Conservation (phyloP, 1,140 invertebrate genomes). For the Achatina immaculata region DNA sequence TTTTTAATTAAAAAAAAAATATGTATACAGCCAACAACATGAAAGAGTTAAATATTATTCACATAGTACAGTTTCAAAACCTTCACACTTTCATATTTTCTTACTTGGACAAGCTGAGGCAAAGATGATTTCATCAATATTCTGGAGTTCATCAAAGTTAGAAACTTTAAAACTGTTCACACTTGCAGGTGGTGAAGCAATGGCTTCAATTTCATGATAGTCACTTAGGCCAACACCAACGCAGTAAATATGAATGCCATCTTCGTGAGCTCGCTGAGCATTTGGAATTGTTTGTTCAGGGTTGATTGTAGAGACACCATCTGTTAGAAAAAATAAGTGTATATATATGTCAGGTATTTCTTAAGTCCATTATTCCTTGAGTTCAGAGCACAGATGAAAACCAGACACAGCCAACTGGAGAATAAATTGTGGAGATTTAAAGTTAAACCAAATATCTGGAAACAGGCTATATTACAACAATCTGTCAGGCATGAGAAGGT, state of each 20-base stretch:
- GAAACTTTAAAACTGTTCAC: conserved; percentile 57
- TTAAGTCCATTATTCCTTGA: no score
- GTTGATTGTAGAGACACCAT: conserved; percentile 56
- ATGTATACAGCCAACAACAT: no score
- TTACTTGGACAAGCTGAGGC: conserved; percentile 41
- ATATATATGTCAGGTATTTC: no score
- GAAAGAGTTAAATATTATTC: not conserved
- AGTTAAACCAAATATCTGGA: no score
- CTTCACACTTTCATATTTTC: conserved; percentile 37
- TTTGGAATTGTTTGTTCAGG: conserved; percentile 43
- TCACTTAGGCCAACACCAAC: conserved; percentile 59
- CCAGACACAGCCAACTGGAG: no score
- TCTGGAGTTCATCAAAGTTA: conserved; percentile 57
- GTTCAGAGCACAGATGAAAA: no score
- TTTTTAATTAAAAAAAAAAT: no score
- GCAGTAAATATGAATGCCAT: conserved; percentile 50
- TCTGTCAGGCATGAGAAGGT: no score
- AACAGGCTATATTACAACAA: no score
- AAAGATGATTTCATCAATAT: conserved; percentile 56
- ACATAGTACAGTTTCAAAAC: conserved; percentile 50
- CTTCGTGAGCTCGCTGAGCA: conserved; percentile 41
- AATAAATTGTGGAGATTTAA: no score
- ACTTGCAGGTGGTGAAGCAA: conserved; percentile 51
- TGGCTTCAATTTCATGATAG: conserved; percentile 54
- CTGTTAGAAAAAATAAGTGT: conserved; percentile 20